Evolutionary conservation across 2,888 invertebrate genomes (phyloP).

Genomic region (Branchellion lobata): DNA sequence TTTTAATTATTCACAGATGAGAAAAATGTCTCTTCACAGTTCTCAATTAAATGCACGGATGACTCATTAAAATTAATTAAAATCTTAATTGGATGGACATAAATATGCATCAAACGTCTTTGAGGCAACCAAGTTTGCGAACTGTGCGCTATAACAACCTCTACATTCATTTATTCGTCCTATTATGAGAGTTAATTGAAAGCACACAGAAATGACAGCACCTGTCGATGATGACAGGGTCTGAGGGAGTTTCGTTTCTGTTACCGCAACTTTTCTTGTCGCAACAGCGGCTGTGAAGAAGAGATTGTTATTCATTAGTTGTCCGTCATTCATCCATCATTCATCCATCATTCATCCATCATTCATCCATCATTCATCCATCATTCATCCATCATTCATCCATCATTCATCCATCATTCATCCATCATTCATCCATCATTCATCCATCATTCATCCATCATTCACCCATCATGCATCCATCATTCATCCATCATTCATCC

Average conservation of each 20-base stretch:
- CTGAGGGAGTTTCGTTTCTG: constrained; percentile 98
- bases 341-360: neutral
- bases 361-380: constrained; percentile 16
- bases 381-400: neutral
- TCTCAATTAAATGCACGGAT: no score
- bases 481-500: constrained; percentile 13
- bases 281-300: constrained; percentile 85
- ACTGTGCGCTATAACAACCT: no score
- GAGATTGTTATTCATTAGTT: neutral
- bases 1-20: no score
- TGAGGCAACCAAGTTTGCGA: no score
- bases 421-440: constrained; percentile 63
- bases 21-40: no score
- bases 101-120: no score
- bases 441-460: constrained; percentile 77
- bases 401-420: neutral
- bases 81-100: no score
- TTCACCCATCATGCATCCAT: neutral
- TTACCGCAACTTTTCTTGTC: constrained; percentile 99
- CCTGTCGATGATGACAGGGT: constrained; percentile 99
- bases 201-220: no score
- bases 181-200: no score
- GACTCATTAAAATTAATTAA: no score
- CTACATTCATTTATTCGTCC: no score
- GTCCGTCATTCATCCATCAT: neutral